A percentile compares a stretch with the other conserved stretches of the same genome.
These are phyloP conservation scores for Sminthurides bifidus DNA, from an alignment of 1,140 invertebrate genomes.

Conservation along the genomic window DNA sequence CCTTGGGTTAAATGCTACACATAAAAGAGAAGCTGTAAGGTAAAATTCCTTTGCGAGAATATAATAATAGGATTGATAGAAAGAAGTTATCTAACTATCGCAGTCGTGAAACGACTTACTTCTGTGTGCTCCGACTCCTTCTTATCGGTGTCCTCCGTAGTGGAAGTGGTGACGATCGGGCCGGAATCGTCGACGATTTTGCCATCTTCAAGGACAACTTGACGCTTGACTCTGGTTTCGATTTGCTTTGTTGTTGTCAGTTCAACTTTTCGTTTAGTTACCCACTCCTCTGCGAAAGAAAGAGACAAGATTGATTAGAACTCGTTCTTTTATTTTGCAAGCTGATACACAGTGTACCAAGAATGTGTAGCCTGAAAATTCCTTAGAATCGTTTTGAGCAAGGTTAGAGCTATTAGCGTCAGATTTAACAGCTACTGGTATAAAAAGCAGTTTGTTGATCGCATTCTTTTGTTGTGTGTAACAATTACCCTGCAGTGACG, in stretches of 20 bases:
- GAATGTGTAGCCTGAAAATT: too few species aligned
- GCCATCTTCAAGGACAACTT: constrained; percentile 76
- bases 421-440: too few species aligned
- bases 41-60: too few species aligned
- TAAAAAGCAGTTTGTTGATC: too few species aligned
- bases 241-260: constrained; percentile 77
- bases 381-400: too few species aligned
- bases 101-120: constrained; percentile 43
- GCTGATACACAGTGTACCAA: neutral
- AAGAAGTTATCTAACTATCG: too few species aligned
- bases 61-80: too few species aligned
- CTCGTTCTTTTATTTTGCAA: neutral
- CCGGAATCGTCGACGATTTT: constrained; percentile 76
- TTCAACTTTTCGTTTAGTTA: constrained; percentile 73
- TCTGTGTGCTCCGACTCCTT: constrained; percentile 75
- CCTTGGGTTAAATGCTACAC: constrained; percentile 39
- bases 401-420: too few species aligned
- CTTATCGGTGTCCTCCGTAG: constrained; percentile 73
- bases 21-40: too few species aligned
- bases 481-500: too few species aligned
- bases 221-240: constrained; percentile 75
- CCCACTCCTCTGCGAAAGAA: constrained; percentile 68
- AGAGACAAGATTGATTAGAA: constrained; percentile 10
- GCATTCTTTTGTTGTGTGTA: too few species aligned
- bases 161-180: constrained; percentile 76